Evolutionary conservation across 2,113 vertebrate genomes (phyloP).

Genomic region (Sander vitreus): DNA sequence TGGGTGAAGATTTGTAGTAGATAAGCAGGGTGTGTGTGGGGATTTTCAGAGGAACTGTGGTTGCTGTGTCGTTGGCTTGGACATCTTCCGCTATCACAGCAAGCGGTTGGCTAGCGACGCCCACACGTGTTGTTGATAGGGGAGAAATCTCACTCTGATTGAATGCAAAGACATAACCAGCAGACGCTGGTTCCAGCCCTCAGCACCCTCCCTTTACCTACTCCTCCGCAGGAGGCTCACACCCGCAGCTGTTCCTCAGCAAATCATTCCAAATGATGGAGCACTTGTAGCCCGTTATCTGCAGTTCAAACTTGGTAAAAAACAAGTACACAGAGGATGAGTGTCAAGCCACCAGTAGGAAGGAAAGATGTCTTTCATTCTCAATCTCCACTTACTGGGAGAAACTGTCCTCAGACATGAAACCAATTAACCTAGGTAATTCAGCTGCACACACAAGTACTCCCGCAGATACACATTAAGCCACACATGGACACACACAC

Average conservation of each 20-base stretch:
- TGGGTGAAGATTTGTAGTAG: slow-evolving; percentile 45
- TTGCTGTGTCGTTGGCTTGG: slow-evolving; percentile 51
- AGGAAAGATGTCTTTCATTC: slow-evolving; percentile 59
- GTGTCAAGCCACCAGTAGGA: slow-evolving; percentile 44
- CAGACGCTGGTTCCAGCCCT: slow-evolving; percentile 34
- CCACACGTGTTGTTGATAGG: slow-evolving; percentile 53
- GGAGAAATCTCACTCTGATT: slow-evolving; percentile 42
- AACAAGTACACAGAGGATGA: slow-evolving; percentile 48
- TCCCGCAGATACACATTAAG: slow-evolving; percentile 7
- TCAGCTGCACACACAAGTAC: slow-evolving; percentile 29
- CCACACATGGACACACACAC: slow-evolving; percentile 10
- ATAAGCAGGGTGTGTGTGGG: slow-evolving; percentile 38
- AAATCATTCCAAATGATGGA: slow-evolving; percentile 63
- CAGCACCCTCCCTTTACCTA: slow-evolving; percentile 25
- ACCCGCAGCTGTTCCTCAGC: slow-evolving; percentile 44
- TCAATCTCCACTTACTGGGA: slow-evolving; percentile 46
- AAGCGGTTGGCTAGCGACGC: slow-evolving; percentile 47
- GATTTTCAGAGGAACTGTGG: slow-evolving; percentile 26
- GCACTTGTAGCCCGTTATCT: slow-evolving; percentile 34
- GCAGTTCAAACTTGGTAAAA: slow-evolving; percentile 41
- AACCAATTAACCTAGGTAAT: slow-evolving; percentile 68
- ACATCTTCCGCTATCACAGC: slow-evolving; percentile 48
- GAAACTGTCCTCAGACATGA: slow-evolving; percentile 61
- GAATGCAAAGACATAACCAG: slow-evolving; percentile 46
- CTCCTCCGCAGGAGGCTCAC: slow-evolving; percentile 4